Evolutionary conservation across 2,888 invertebrate genomes (phyloP).

Genomic region (Parnassius apollo): DNA sequence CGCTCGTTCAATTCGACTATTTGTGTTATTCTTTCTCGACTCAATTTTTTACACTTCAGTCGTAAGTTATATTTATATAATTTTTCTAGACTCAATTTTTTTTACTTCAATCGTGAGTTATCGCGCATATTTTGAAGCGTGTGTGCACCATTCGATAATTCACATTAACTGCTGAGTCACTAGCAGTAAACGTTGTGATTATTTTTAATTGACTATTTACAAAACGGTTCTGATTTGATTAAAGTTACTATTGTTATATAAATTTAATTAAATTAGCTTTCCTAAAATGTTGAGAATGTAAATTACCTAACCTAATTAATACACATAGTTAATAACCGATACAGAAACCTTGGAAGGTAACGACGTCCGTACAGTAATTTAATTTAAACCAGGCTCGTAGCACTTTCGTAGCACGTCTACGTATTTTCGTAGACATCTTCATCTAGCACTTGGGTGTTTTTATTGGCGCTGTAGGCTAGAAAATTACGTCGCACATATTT

Average conservation of each 20-base stretch:
- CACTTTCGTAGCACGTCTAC: constrained; percentile 65
- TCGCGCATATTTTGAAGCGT: constrained; percentile 5
- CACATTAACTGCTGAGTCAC: constrained; percentile 8
- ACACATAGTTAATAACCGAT: no score
- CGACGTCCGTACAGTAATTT: neutral
- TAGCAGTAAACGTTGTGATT: neutral
- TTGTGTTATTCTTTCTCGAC: constrained; percentile 43
- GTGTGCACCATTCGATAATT: neutral
- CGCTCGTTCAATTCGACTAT: constrained; percentile 44
- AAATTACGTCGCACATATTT: constrained; percentile 5
- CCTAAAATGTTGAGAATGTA: no score
- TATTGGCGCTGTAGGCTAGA: constrained; percentile 1
- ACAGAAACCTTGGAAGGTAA: no score
- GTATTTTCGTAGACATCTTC: constrained; percentile 50
- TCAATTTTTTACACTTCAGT: constrained; percentile 38
- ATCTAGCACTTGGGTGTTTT: constrained; percentile 7
- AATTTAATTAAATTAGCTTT: no score
- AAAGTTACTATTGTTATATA: no score
- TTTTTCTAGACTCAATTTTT: constrained; percentile 45
- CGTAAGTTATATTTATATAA: constrained; percentile 40
- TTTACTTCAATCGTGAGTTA: constrained; percentile 35
- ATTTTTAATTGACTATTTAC: constrained; percentile 11
- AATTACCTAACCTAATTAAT: no score
- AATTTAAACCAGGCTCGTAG: constrained; percentile 44
- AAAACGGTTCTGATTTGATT: neutral